phyloP scores from a whole-genome alignment of 2,113 vertebrate species.

The Hiodon alosoides region DNA sequence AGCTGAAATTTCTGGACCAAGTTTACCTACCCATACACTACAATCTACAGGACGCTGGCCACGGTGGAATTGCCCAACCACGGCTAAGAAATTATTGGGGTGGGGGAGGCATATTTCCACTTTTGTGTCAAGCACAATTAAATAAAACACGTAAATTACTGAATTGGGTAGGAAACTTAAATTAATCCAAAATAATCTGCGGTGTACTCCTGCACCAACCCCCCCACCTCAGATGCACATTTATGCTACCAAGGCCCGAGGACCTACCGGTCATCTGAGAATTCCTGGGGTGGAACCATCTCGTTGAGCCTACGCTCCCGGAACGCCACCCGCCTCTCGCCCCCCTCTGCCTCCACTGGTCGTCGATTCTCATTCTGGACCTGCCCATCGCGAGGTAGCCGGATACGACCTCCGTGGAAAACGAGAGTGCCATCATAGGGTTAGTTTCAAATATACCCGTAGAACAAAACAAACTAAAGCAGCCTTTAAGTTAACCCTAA shows the following conservation, averaged over 20 bases:
- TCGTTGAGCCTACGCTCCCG: slow-evolving; percentile 49
- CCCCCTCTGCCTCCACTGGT: slow-evolving; percentile 50
- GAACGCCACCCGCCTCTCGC: slow-evolving; percentile 49
- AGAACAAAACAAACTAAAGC: not conserved
- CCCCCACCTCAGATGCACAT: too few relatives aligned
- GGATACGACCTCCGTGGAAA: slow-evolving; percentile 51
- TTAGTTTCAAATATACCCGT: too few relatives aligned
- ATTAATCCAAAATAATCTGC: not conserved
- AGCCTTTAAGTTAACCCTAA: not conserved
- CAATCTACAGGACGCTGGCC: too few relatives aligned
- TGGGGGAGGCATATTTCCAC: too few relatives aligned
- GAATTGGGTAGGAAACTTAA: too few relatives aligned
- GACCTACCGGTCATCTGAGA: slow-evolving; percentile 60
- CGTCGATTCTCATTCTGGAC: slow-evolving; percentile 49
- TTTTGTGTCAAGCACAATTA: too few relatives aligned
- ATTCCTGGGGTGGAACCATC: slow-evolving; percentile 50
- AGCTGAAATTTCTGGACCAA: too few relatives aligned
- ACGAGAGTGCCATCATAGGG: too few relatives aligned
- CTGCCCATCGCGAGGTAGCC: slow-evolving; percentile 42
- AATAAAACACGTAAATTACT: too few relatives aligned
- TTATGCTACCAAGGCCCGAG: not conserved
- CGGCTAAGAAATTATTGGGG: too few relatives aligned
- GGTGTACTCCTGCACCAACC: not conserved
- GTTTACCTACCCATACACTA: too few relatives aligned
- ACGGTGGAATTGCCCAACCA: too few relatives aligned